Evolutionary conservation across 2,113 vertebrate genomes (phyloP).

Genomic region (Xenopus borealis): DNA sequence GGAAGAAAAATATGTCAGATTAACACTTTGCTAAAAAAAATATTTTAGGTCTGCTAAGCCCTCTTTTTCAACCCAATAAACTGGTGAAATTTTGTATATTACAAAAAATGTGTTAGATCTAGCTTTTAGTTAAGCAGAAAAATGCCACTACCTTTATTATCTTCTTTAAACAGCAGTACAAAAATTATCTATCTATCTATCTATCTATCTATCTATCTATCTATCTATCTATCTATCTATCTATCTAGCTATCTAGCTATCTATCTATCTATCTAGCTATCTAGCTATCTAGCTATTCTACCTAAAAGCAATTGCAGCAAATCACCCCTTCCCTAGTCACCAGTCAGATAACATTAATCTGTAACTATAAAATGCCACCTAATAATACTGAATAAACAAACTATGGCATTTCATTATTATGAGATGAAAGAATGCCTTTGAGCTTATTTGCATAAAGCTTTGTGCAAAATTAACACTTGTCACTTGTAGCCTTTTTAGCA

Average conservation of each 20-base stretch:
- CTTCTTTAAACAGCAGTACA: too few species aligned
- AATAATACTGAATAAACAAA: conserved; percentile 83
- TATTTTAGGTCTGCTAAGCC: conserved; percentile 15
- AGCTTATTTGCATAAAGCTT: conserved; percentile 87
- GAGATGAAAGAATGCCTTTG: conserved; percentile 83
- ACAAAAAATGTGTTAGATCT: too few species aligned
- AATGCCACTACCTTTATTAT: too few species aligned
- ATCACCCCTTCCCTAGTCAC: conserved; percentile 6
- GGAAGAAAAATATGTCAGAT: conserved; percentile 64
- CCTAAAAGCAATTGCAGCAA: not conserved
- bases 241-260: too few species aligned
- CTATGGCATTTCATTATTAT: conserved; percentile 78
- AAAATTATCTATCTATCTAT: too few species aligned
- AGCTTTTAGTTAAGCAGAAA: too few species aligned
- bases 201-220: too few species aligned
- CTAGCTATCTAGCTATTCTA: too few species aligned
- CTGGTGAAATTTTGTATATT: too few species aligned
- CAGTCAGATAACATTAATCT: conserved; percentile 58
- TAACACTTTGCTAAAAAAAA: conserved; percentile 61
- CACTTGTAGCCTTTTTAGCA: conserved; percentile 82
- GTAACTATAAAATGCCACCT: conserved; percentile 78
- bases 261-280: too few species aligned
- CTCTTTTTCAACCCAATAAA: not conserved
- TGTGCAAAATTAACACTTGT: conserved; percentile 84
- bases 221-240: too few species aligned